Evolutionary conservation across 2,888 invertebrate genomes (phyloP).

Genomic region (Hypselothyrea guttata): DNA sequence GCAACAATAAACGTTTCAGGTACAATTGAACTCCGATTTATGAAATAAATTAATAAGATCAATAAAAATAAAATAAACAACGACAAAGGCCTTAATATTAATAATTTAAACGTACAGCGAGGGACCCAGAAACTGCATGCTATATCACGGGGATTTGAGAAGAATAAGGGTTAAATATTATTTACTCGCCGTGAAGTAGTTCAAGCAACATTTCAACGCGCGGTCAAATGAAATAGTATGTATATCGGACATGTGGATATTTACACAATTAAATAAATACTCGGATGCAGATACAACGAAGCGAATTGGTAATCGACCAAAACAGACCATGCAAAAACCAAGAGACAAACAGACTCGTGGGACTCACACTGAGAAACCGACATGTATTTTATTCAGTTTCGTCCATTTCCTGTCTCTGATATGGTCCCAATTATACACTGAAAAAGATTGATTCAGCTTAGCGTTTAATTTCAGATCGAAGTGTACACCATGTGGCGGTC

Average conservation of each 20-base stretch:
- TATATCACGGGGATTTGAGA: background rate
- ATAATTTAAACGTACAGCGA: no score
- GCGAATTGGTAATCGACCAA: conserved; percentile 51
- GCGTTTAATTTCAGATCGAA: background rate
- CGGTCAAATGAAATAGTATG: conserved; percentile 70
- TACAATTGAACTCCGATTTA: conserved; percentile 46
- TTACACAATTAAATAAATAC: conserved; percentile 73
- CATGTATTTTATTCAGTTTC: conserved; percentile 63
- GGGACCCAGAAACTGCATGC: no score
- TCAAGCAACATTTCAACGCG: conserved; percentile 67
- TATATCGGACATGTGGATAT: conserved; percentile 64
- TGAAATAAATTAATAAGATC: conserved; percentile 37
- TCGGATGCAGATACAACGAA: conserved; percentile 18
- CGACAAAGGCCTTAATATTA: conserved; percentile 39
- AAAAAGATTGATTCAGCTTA: background rate
- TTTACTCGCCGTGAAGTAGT: conserved; percentile 46
- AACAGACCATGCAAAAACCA: conserved; percentile 40
- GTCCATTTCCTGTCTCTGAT: conserved; percentile 65
- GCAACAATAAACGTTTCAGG: no score
- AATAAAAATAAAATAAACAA: conserved; percentile 15
- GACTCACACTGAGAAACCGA: conserved; percentile 28
- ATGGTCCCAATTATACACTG: conserved; percentile 55
- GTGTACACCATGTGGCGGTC: no score
- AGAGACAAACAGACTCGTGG: conserved; percentile 16
- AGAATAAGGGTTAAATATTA: conserved; percentile 38